phyloP scores from a whole-genome alignment of 2,113 vertebrate genomes.

The Pithys albifrons region DNA sequence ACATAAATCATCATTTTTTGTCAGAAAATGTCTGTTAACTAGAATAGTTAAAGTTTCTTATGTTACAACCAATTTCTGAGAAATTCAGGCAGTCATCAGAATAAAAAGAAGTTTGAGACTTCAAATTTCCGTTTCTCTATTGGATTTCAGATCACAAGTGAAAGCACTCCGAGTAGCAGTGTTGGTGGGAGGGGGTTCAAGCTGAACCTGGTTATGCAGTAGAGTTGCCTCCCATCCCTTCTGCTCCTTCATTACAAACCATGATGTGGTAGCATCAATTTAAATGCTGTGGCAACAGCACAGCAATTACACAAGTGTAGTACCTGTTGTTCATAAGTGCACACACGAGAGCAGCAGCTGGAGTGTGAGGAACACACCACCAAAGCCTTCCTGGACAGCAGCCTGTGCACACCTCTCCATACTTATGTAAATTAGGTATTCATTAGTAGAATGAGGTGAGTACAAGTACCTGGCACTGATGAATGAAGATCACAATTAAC shows the following conservation, averaged over 20 bases:
- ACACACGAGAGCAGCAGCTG: not conserved
- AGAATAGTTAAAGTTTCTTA: not conserved
- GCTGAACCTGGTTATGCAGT: not conserved
- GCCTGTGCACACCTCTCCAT: not conserved
- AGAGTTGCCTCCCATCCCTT: not conserved
- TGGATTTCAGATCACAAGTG: not conserved
- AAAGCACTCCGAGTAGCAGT: not conserved
- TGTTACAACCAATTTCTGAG: not conserved
- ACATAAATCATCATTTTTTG: not conserved
- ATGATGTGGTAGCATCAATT: not conserved
- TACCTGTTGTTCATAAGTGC: not conserved
- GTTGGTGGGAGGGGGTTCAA: not conserved
- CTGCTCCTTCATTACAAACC: not conserved
- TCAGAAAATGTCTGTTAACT: not conserved
- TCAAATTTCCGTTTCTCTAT: not conserved
- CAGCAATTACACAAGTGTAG: not conserved
- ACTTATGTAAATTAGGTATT: not conserved
- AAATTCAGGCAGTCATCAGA: not conserved
- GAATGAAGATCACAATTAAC: not conserved
- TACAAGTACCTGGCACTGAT: not conserved
- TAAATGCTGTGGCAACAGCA: not conserved
- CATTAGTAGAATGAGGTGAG: not conserved
- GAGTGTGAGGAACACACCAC: not conserved
- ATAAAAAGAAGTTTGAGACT: not conserved
- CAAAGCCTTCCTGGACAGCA: not conserved